Conservation (phyloP, 2,113 vertebrate species). For the Elephantulus edwardii region DNA sequence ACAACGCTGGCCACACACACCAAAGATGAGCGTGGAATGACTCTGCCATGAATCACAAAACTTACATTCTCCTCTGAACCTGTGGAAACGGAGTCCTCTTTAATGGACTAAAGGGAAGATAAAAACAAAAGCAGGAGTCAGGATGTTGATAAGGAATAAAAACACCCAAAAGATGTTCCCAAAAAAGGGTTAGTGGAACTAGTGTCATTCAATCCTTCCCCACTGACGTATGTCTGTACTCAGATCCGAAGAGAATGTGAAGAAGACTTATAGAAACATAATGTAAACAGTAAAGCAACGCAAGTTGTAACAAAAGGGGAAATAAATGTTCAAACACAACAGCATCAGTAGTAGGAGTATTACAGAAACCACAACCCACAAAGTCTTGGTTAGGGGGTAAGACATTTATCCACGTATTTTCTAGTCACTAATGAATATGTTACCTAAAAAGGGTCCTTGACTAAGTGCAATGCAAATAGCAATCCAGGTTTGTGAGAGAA, state of each 20-base stretch:
- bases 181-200: not conserved
- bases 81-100: slow-evolving; percentile 60
- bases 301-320: no score
- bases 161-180: not conserved
- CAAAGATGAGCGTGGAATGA: slow-evolving; percentile 40
- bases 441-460: no score
- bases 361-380: not conserved
- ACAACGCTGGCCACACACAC: not conserved
- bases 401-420: not conserved
- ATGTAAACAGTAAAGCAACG: no score
- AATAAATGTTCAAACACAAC: not conserved
- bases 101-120: slow-evolving; percentile 65
- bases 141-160: not conserved
- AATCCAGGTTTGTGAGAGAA: no score
- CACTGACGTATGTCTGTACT: no score
- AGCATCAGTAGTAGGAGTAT: no score
- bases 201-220: not conserved
- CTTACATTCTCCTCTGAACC: slow-evolving; percentile 71
- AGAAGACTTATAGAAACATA: not conserved
- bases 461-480: no score
- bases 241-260: not conserved
- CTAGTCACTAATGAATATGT: not conserved
- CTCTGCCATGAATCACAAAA: not conserved
- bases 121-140: slow-evolving; percentile 59
- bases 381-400: not conserved